Conservation (phyloP, 2,113 vertebrate species). For the Cottus gobio region DNA sequence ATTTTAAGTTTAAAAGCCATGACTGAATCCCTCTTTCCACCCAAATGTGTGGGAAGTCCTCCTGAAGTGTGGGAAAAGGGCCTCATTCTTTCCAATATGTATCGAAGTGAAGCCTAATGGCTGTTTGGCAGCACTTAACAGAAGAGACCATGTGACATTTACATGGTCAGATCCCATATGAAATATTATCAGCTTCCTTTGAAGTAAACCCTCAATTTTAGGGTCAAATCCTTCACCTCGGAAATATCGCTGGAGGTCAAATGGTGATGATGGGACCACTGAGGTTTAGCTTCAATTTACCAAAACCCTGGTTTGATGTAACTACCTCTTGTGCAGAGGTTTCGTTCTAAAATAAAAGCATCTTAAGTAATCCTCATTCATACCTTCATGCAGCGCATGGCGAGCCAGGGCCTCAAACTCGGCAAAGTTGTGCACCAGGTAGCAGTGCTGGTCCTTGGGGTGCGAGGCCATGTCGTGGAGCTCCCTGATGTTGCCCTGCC, state of each 20-base stretch:
- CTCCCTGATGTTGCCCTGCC: conserved; percentile 97
- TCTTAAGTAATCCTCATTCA: background rate
- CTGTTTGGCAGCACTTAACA: conserved; percentile 59
- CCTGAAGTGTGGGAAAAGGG: conserved; percentile 61
- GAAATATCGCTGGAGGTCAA: conserved; percentile 38
- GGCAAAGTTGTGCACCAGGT: conserved; percentile 94
- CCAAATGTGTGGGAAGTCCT: conserved; percentile 51
- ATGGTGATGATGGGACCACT: conserved; percentile 17
- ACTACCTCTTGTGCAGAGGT: background rate
- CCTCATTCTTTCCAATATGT: conserved; percentile 19
- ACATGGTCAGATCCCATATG: conserved; percentile 45
- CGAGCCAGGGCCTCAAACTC: conserved; percentile 98
- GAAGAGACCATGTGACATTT: conserved; percentile 41
- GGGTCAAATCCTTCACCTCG: conserved; percentile 41
- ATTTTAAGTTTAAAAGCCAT: conserved; percentile 51
- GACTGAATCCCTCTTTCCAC: conserved; percentile 40
- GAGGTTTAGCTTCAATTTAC: conserved; percentile 34
- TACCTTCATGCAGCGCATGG: conserved; percentile 96
- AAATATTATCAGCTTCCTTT: conserved; percentile 52
- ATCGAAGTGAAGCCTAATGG: conserved; percentile 35
- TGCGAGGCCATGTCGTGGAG: conserved; percentile 97
- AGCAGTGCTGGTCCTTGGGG: conserved; percentile 97
- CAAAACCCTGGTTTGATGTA: conserved; percentile 23
- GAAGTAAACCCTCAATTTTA: conserved; percentile 31
- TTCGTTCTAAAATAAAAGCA: too few relatives aligned